A percentile compares a stretch with the other conserved stretches of the same genome.
phyloP scores from a whole-genome alignment of 2,113 vertebrate species.

The Pteropus alecto region DNA sequence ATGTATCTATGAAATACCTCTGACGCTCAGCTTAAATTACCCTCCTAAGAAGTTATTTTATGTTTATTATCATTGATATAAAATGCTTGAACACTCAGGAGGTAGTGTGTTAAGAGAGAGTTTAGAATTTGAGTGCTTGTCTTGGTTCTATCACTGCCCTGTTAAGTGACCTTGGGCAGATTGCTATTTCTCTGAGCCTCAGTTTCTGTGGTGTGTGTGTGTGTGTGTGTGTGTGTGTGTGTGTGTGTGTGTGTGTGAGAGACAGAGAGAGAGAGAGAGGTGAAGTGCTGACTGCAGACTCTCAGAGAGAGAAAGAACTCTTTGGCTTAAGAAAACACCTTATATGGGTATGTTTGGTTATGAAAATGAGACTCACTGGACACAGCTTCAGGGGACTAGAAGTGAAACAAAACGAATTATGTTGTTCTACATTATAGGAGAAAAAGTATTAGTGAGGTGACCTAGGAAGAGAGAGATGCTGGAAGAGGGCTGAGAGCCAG shows the following conservation, averaged over 20 bases:
- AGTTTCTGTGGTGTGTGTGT: neutral
- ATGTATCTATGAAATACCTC: slow-evolving; percentile 40
- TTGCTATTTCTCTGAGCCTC: neutral
- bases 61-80: slow-evolving; percentile 55
- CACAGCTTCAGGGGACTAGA: neutral
- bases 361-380: neutral
- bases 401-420: neutral
- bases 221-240: neutral
- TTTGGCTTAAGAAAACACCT: neutral
- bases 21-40: slow-evolving; percentile 25
- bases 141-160: neutral
- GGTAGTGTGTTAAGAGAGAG: neutral
- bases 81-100: neutral
- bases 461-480: neutral
- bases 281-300: neutral
- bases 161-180: neutral
- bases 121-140: neutral
- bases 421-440: neutral
- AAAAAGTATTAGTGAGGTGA: neutral
- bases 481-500: neutral
- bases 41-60: slow-evolving; percentile 40
- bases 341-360: slow-evolving; percentile 28
- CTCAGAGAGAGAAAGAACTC: neutral
- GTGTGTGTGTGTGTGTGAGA: too few relatives aligned
- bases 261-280: too few relatives aligned